Evolutionary conservation across 64 coral and sea anemone genomes (phyloP).

Genomic region (Stichodactyla helianthus): DNA sequence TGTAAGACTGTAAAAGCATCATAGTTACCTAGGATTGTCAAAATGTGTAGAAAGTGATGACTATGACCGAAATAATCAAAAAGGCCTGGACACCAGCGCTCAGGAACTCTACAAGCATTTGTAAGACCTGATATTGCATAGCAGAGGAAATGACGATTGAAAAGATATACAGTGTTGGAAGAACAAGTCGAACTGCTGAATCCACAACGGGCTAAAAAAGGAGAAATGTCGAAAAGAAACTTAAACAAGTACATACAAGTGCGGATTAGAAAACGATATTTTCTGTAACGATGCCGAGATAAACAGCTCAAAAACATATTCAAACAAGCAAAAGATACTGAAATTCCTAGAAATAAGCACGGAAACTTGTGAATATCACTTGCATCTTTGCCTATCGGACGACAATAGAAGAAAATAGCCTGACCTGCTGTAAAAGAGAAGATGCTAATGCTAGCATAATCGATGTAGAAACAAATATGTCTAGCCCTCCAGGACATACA

Average conservation of each 20-base stretch:
- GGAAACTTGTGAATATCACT: conserved; percentile 22
- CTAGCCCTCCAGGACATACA: conserved; percentile 32
- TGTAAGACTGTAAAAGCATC: background rate
- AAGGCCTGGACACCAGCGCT: conserved; percentile 33
- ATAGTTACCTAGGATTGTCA: conserved; percentile 7
- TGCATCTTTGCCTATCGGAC: conserved; percentile 10
- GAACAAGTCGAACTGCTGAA: background rate
- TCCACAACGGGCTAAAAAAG: conserved; percentile 39
- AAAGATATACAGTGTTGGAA: background rate
- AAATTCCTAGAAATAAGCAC: conserved; percentile 31
- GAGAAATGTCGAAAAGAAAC: conserved; percentile 17
- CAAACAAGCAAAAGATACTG: conserved; percentile 16
- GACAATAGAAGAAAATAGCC: conserved; percentile 37
- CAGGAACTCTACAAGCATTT: conserved; percentile 37
- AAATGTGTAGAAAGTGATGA: conserved; percentile 59
- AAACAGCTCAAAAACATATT: conserved; percentile 31
- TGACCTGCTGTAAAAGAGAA: conserved; percentile 40
- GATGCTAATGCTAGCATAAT: conserved; percentile 50
- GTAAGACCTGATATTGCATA: conserved; percentile 19
- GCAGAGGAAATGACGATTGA: conserved; percentile 34
- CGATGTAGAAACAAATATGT: conserved; percentile 53
- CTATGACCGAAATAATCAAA: conserved; percentile 58
- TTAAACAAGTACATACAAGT: background rate
- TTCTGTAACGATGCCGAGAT: conserved; percentile 18
- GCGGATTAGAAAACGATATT: conserved; percentile 34